Evolutionary conservation across 2,113 vertebrate species (phyloP).

Genomic region (Corynorhinus townsendii): DNA sequence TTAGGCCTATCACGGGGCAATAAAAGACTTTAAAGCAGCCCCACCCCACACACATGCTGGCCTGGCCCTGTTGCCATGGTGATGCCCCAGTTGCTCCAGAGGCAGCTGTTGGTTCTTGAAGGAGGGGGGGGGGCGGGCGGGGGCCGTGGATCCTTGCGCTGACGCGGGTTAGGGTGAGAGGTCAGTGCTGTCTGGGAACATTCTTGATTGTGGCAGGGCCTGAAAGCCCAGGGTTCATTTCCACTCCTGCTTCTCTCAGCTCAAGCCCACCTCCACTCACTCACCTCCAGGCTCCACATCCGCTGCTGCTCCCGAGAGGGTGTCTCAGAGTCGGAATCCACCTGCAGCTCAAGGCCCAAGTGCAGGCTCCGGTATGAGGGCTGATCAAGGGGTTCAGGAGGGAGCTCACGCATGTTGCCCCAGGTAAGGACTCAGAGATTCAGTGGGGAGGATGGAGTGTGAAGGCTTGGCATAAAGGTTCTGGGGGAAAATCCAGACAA

Average conservation of each 20-base stretch:
- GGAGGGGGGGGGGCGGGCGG: background rate
- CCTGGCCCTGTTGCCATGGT: constrained; percentile 41
- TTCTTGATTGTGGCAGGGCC: background rate
- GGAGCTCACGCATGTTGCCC: background rate
- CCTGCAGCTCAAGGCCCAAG: background rate
- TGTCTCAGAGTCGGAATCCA: background rate
- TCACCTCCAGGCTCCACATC: background rate
- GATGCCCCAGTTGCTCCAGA: constrained; percentile 51
- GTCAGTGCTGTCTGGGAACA: constrained; percentile 54
- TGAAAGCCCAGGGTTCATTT: background rate
- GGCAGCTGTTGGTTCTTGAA: constrained; percentile 41
- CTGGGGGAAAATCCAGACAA: background rate
- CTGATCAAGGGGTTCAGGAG: rapidly evolving
- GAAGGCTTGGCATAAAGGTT: background rate
- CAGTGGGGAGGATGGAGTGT: background rate
- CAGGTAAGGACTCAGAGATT: background rate
- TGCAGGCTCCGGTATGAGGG: background rate
- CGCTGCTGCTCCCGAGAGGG: background rate
- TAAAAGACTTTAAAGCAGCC: constrained; percentile 34
- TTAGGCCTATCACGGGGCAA: background rate
- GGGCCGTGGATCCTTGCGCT: background rate
- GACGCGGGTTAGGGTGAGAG: constrained; percentile 52
- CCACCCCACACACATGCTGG: background rate
- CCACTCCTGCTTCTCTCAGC: background rate
- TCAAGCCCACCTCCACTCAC: background rate